These are phyloP conservation scores for Eufriesea mexicana DNA, from an alignment of 1,140 invertebrate species.

Conservation along the genomic window DNA sequence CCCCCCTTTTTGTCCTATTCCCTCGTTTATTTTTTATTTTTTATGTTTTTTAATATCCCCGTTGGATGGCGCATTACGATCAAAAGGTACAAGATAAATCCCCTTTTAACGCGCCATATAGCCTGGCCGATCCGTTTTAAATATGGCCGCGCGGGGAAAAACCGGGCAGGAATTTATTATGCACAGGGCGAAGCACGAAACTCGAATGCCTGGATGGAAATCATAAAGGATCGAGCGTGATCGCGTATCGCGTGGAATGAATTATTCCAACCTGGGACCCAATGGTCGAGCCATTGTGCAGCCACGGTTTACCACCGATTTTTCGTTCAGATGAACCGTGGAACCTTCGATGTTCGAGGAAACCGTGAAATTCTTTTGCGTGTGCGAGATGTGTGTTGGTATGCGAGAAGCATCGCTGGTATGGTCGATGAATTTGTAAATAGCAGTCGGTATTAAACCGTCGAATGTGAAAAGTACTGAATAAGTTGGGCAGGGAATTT, in stretches of 20 bases:
- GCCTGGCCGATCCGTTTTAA: background rate
- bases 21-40: background rate
- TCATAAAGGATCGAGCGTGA: slow-evolving; percentile 5
- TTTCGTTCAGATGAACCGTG: too few species aligned
- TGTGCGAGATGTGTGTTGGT: too few species aligned
- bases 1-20: background rate
- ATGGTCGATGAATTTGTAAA: too few species aligned
- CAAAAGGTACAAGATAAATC: background rate
- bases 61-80: background rate
- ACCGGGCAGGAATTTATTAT: background rate
- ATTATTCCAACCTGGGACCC: background rate
- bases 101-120: background rate
- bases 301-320: too few species aligned
- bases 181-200: background rate
- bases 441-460: too few species aligned
- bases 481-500: too few species aligned
- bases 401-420: too few species aligned
- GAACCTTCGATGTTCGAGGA: too few species aligned
- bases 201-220: background rate
- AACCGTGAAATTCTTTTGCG: too few species aligned
- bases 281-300: too few species aligned
- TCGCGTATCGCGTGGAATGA: background rate
- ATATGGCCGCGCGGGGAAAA: background rate
- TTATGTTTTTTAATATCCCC: background rate
- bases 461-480: too few species aligned